These are phyloP conservation scores for Mythimna loreyi DNA, from an alignment of 2,888 invertebrate species.

Conservation along the genomic window DNA sequence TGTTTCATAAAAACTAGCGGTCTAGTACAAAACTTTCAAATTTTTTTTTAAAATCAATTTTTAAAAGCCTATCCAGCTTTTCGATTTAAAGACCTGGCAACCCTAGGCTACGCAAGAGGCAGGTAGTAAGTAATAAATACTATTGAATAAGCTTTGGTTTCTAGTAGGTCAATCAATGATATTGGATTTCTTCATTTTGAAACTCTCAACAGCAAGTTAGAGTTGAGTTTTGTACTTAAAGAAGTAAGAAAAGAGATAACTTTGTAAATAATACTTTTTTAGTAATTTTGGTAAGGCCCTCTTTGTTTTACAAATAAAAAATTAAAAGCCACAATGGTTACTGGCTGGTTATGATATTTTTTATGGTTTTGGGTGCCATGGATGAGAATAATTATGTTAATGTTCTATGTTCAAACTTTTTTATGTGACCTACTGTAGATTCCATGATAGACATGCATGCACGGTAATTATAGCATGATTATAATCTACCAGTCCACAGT, in stretches of 20 bases:
- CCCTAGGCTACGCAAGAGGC: no score
- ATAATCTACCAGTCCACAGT: conserved; percentile 19
- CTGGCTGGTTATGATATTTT: no score
- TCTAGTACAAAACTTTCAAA: no score
- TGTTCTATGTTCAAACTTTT: conserved; percentile 14
- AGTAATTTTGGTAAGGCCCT: no score
- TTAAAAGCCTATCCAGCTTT: no score
- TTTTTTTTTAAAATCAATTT: no score
- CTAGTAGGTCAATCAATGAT: background rate
- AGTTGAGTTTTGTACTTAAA: background rate
- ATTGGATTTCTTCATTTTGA: background rate
- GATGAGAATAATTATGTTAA: conserved; percentile 5
- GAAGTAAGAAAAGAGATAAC: no score
- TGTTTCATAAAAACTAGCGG: no score
- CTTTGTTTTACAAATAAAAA: background rate
- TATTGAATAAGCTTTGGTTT: background rate
- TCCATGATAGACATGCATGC: conserved; percentile 7
- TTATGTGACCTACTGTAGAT: conserved; percentile 41
- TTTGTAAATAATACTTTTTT: background rate
- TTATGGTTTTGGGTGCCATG: no score
- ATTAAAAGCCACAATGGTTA: no score
- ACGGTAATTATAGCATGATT: conserved; percentile 26
- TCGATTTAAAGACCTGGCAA: no score
- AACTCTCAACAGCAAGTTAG: background rate
- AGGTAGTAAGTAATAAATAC: background rate